phyloP scores from a whole-genome alignment of 2,113 vertebrate species.

The Oreocharis arfaki region DNA sequence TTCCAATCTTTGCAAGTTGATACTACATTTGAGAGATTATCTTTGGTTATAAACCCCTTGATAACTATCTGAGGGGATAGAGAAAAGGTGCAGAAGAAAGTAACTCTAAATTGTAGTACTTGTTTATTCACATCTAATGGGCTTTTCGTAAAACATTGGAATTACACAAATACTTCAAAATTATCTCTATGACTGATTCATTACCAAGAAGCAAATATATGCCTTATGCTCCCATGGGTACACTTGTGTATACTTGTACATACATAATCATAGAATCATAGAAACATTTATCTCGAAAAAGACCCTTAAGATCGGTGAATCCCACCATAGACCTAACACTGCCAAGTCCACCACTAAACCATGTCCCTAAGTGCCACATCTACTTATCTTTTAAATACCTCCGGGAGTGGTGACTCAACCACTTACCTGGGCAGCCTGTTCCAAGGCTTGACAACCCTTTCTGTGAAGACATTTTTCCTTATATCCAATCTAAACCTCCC shows the following conservation, averaged over 20 bases:
- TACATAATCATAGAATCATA: neutral
- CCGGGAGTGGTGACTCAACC: neutral
- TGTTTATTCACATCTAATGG: neutral
- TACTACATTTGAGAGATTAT: neutral
- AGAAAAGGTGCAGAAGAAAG: neutral
- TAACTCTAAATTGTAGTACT: neutral
- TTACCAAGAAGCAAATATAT: neutral
- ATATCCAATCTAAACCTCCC: neutral
- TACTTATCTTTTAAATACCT: neutral
- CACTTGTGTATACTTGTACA: neutral
- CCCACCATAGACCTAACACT: neutral
- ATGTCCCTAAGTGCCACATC: neutral
- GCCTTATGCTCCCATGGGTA: neutral
- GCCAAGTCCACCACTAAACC: neutral
- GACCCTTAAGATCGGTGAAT: neutral
- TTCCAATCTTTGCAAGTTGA: neutral
- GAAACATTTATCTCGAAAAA: neutral
- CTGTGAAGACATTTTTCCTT: neutral
- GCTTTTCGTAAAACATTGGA: neutral
- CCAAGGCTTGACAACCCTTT: neutral
- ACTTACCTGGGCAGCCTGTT: neutral
- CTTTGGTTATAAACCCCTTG: neutral
- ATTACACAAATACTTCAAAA: neutral
- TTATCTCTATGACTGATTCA: neutral
- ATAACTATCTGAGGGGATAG: neutral